Evolutionary conservation across 2,888 invertebrate species (phyloP), one percentile per base, ranked within the genome.

Genomic region (Cephus spinipes): DNA sequence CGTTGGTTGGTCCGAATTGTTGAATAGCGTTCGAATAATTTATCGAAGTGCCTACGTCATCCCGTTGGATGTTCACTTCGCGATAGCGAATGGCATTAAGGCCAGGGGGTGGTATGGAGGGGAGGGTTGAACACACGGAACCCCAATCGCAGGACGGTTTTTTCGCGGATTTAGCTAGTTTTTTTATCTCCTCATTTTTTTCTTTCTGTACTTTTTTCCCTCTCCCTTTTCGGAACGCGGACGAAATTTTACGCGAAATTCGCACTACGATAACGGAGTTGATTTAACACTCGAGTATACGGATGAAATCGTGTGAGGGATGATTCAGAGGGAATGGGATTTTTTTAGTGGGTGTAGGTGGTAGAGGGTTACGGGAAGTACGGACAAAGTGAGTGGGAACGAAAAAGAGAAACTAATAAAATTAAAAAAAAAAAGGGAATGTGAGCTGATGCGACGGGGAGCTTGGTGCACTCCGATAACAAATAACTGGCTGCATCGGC

Each of bases 401-500:
- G 55, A 55, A 55, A 55, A 23, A 55, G 9, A 55, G 55, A 55
- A 55, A 55, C 55, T 55, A 55, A 55, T 55, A 55, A 55, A 55
- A 55, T 55, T 55, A 55, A 75, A 69, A 55, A 74, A 76, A 73
- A 75, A 74, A 73, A 74, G 74, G 74, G 11, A 74, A 36, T 30
- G 36, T 30, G 81, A 68, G 80, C 85, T 81, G 84, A 82, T 83
- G 81, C 80, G 81, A 84, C 83, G 79, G 84, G 80, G 78, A 87
- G 87, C 85, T 88, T 88, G 87, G 84, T 85, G 83, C 86, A 85
- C 83, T 87, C 81, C 84, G 88, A 91, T 91, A 91, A 91, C 89
- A 88, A 90, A 90, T 91, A 91, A 91, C 90, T 90, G 90, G 90
- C 90, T 91, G 90, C 90, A 90, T 91, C 88, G 86, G 89, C 88